A percentile compares a stretch with the other conserved stretches of the same genome.
These are phyloP conservation scores for Pseudopodoces humilis DNA, from an alignment of 2,113 vertebrate species.

Conservation along the genomic window DNA sequence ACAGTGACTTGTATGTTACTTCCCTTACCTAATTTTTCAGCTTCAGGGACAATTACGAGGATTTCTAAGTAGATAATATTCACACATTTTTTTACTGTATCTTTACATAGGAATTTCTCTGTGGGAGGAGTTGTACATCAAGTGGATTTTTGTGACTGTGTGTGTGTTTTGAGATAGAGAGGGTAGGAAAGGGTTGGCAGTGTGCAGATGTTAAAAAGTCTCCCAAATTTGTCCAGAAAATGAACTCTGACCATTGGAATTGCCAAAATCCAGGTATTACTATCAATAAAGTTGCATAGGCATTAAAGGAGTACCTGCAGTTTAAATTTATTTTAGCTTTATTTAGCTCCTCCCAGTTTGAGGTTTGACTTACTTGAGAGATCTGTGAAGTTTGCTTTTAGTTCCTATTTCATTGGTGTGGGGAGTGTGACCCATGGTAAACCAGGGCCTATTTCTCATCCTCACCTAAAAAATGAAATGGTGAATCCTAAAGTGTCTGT, in stretches of 20 bases:
- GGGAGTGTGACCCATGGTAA: background rate
- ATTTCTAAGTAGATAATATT: background rate
- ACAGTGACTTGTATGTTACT: background rate
- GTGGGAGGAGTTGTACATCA: background rate
- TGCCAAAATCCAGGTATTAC: background rate
- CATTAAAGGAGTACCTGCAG: background rate
- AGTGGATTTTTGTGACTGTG: background rate
- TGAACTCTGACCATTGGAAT: background rate
- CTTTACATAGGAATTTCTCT: background rate
- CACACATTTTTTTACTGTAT: background rate
- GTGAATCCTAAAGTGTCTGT: background rate
- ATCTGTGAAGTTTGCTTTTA: background rate
- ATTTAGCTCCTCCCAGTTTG: background rate
- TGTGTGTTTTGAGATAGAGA: background rate
- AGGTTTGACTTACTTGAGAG: background rate
- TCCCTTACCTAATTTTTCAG: background rate
- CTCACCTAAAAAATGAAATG: background rate
- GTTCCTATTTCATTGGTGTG: fast-evolving
- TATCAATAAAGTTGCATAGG: background rate
- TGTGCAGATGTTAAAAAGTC: background rate
- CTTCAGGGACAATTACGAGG: background rate
- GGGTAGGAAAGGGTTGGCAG: background rate
- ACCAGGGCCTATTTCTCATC: background rate
- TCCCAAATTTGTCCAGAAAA: background rate
- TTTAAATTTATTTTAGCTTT: background rate